Conservation (phyloP, 2,888 invertebrate genomes). For the Apotomis betuletana region DNA sequence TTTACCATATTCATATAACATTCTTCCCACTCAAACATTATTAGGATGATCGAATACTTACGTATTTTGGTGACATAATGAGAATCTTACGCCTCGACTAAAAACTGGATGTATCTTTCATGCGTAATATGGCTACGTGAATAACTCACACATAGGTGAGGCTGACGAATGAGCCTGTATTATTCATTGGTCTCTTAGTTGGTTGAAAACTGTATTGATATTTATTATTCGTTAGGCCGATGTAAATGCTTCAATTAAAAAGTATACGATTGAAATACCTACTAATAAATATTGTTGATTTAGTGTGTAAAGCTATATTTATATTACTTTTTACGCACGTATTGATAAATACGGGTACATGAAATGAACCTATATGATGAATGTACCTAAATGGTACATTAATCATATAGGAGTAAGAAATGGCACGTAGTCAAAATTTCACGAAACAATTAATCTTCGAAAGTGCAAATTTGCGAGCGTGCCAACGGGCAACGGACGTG, state of each 20-base stretch:
- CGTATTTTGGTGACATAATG: no score
- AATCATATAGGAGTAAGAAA: background rate
- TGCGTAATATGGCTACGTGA: background rate
- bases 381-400: background rate
- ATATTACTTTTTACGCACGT: no score
- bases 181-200: slow-evolving; percentile 29
- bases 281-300: background rate
- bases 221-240: slow-evolving; percentile 28
- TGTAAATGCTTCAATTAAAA: slow-evolving; percentile 19
- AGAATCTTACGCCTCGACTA: background rate
- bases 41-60: no score
- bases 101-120: slow-evolving; percentile 11
- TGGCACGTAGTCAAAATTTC: background rate
- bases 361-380: no score
- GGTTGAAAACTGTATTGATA: slow-evolving; percentile 26
- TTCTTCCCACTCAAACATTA: no score
- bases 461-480: background rate
- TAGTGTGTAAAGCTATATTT: background rate
- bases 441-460: background rate
- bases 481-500: slow-evolving; percentile 4
- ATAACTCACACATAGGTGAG: slow-evolving; percentile 19
- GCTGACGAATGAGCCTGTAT: slow-evolving; percentile 28
- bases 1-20: no score
- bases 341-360: no score
- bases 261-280: background rate